Evolutionary conservation across 2,888 invertebrate species (phyloP).

Genomic region (Pristionchus arcanus): DNA sequence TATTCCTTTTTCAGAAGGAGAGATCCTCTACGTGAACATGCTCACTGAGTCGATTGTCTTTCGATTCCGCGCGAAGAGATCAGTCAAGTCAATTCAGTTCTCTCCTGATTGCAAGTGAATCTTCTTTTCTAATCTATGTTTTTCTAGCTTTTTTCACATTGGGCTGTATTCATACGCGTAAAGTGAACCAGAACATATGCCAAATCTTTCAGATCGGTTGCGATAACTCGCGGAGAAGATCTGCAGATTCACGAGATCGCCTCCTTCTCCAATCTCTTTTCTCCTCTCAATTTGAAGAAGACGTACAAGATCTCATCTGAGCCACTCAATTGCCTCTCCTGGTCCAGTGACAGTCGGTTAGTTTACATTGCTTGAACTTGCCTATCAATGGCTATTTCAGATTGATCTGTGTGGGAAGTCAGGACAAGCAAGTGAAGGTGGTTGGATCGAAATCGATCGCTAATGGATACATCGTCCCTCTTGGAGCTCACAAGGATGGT

Average conservation of each 20-base stretch:
- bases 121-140: neutral
- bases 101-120: slow-evolving; percentile 91
- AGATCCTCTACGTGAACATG: slow-evolving; percentile 67
- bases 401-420: slow-evolving; percentile 91
- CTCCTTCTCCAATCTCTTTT: slow-evolving; percentile 82
- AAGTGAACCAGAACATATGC: no score
- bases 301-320: slow-evolving; percentile 90
- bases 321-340: slow-evolving; percentile 90
- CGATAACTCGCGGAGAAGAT: slow-evolving; percentile 90
- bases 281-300: slow-evolving; percentile 90
- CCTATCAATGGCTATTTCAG: slow-evolving; percentile 60
- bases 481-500: slow-evolving; percentile 90
- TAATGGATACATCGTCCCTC: slow-evolving; percentile 87
- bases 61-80: slow-evolving; percentile 83
- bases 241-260: slow-evolving; percentile 87
- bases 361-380: neutral
- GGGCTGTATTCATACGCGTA: no score
- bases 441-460: slow-evolving; percentile 87
- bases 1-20: slow-evolving; percentile 64
- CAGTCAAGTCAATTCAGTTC: slow-evolving; percentile 88
- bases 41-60: slow-evolving; percentile 62
- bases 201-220: slow-evolving; percentile 84
- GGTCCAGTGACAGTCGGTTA: slow-evolving; percentile 92
- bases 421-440: slow-evolving; percentile 89
- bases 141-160: neutral